These are phyloP conservation scores for Frankliniella intonsa DNA, from an alignment of 2,888 invertebrate species.

Conservation along the genomic window DNA sequence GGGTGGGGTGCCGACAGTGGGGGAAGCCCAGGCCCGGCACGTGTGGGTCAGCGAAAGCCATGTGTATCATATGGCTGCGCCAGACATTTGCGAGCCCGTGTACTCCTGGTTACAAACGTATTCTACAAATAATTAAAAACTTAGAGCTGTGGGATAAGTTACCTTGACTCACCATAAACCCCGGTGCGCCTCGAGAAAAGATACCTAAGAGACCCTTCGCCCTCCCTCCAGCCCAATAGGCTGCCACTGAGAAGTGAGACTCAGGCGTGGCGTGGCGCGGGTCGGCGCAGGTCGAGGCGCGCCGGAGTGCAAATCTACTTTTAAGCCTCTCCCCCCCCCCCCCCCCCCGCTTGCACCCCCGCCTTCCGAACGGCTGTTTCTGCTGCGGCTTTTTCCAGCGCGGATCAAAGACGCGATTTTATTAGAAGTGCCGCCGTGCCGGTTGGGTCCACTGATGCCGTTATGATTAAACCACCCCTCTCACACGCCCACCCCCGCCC, in stretches of 20 bases:
- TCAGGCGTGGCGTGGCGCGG: not conserved
- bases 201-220: not conserved
- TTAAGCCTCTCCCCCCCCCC: not conserved
- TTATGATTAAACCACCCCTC: not conserved
- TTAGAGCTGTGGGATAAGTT: too few species aligned
- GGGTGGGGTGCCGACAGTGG: too few species aligned
- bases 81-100: too few species aligned
- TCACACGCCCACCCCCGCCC: too few species aligned
- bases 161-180: too few species aligned
- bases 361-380: not conserved
- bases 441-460: not conserved
- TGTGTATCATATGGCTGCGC: too few species aligned
- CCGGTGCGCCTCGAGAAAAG: too few species aligned
- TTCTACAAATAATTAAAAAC: too few species aligned
- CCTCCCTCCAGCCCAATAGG: not conserved
- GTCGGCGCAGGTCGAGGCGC: not conserved
- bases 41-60: too few species aligned
- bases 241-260: not conserved
- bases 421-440: not conserved
- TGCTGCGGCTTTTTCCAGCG: not conserved
- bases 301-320: not conserved
- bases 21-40: too few species aligned
- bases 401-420: conserved; percentile 11
- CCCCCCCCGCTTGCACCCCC: not conserved
- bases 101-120: too few species aligned